phyloP scores from a whole-genome alignment of 2,888 invertebrate species.

The Corythucha ciliata region DNA sequence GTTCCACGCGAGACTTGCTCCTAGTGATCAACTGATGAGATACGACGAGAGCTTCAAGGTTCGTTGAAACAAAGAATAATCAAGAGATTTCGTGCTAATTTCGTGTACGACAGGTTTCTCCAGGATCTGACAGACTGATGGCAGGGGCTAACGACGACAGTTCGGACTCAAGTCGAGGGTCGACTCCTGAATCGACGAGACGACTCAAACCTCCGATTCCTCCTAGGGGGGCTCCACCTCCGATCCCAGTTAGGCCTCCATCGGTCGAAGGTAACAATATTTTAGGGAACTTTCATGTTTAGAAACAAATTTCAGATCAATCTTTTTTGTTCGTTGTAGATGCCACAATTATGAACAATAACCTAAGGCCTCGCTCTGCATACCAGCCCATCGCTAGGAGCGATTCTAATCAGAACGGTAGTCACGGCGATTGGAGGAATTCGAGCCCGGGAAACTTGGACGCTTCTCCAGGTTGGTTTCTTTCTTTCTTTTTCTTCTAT shows the following conservation, averaged over 20 bases:
- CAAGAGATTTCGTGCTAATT: neutral
- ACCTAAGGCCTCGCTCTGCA: slow-evolving; percentile 28
- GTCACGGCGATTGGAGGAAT: slow-evolving; percentile 27
- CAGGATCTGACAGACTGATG: slow-evolving; percentile 27
- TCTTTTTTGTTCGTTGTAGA: slow-evolving; percentile 10
- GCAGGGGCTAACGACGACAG: slow-evolving; percentile 35
- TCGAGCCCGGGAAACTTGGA: slow-evolving; percentile 26
- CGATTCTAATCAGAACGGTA: slow-evolving; percentile 25
- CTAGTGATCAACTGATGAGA: slow-evolving; percentile 76
- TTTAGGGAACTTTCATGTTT: no score
- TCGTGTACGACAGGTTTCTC: slow-evolving; percentile 29
- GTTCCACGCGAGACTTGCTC: slow-evolving; percentile 86
- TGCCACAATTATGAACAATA: no score
- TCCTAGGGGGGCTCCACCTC: slow-evolving; percentile 51
- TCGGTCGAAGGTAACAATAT: slow-evolving; percentile 39
- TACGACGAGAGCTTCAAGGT: slow-evolving; percentile 63
- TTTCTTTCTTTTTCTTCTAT: neutral
- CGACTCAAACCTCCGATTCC: slow-evolving; percentile 46
- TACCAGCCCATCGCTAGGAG: slow-evolving; percentile 16
- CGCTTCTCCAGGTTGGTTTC: slow-evolving; percentile 18
- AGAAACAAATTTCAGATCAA: no score
- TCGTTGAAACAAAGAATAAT: neutral
- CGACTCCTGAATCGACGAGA: slow-evolving; percentile 44
- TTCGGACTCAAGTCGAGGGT: slow-evolving; percentile 44
- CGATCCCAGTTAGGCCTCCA: slow-evolving; percentile 45